Evolutionary conservation across 2,888 invertebrate species (phyloP), one percentile per base, ranked within the genome.

Genomic region (Limnephilus marmoratus): DNA sequence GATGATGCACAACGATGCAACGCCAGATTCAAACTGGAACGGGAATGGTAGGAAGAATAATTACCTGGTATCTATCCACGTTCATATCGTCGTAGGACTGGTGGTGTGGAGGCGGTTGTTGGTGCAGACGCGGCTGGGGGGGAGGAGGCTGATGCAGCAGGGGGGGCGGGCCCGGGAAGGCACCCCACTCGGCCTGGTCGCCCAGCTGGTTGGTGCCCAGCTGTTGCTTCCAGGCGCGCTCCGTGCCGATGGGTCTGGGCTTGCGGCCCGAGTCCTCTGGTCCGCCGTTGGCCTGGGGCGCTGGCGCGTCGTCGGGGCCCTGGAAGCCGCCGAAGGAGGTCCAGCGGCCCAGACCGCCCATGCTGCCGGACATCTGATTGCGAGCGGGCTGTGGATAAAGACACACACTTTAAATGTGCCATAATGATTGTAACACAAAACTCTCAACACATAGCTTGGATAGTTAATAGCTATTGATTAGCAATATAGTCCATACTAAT

Each of bases 191-290:
- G 93, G 94, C 94, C 18, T 94, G 49, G n/a, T 37, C 53, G 12
- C 37, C 90, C 81, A 81, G 45, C 45, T 45, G 37, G 37, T 49
- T 88, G 7, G 88, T 68, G 53, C 81, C 92, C 29, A 1, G 94
- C 94, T 92, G 95, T 95, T 94, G 96, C 95, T 97, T 97, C 96
- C 97, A 97, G 81, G 97, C 97, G 94, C 98, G 96, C 95, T 98
- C 98, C 0, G 98, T 98, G 94, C 98, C 98, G 95, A 98, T 98
- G 90, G 98, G 98, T 7, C 97, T 96, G 86, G 97, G 97, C 95
- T 97, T 97, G 49, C 96, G 95, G 93, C 96, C 86, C 86, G 90
- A 31, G 85, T 93, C 93, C 90, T 93, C 88, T 93, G 93, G 94
- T 49, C 93, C 81, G 81, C 93, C 94, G 88, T 92, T 93, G 91